A percentile compares a stretch with the other conserved stretches of the same genome.
These are phyloP conservation scores for Scomber colias DNA, from an alignment of 2,113 vertebrate species.

Conservation along the genomic window DNA sequence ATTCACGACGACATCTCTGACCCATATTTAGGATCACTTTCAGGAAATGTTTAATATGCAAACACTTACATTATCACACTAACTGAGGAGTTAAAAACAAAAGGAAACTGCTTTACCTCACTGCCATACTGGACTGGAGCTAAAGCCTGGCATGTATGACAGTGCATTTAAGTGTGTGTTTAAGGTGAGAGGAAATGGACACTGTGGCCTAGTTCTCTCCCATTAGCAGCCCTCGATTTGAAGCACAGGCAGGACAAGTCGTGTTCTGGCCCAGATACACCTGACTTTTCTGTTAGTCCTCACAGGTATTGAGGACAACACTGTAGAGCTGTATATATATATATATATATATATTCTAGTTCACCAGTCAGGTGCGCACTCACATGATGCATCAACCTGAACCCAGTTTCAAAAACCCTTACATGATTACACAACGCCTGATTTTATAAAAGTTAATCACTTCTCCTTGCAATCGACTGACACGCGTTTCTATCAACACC, in stretches of 20 bases:
- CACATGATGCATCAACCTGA: slow-evolving; percentile 11
- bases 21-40: background rate
- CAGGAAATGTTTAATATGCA: slow-evolving; percentile 12
- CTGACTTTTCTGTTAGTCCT: slow-evolving; percentile 66
- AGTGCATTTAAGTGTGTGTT: slow-evolving; percentile 15
- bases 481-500: slow-evolving; percentile 20
- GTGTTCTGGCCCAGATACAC: slow-evolving; percentile 71
- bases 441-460: background rate
- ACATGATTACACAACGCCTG: slow-evolving; percentile 1
- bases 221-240: slow-evolving; percentile 30
- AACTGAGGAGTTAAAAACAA: background rate
- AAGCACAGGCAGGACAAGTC: slow-evolving; percentile 27
- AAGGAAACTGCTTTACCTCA: background rate
- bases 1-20: background rate
- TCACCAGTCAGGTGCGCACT: slow-evolving; percentile 41
- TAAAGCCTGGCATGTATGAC: slow-evolving; percentile 3
- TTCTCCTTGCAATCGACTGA: background rate
- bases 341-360: slow-evolving; percentile 15
- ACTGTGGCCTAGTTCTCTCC: slow-evolving; percentile 62
- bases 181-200: slow-evolving; percentile 51
- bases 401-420: background rate
- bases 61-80: background rate
- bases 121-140: background rate
- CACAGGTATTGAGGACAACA: slow-evolving; percentile 67
- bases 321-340: slow-evolving; percentile 15